These are phyloP conservation scores for Netelia fuscicornis DNA, from an alignment of 2,888 invertebrate species.

Conservation along the genomic window DNA sequence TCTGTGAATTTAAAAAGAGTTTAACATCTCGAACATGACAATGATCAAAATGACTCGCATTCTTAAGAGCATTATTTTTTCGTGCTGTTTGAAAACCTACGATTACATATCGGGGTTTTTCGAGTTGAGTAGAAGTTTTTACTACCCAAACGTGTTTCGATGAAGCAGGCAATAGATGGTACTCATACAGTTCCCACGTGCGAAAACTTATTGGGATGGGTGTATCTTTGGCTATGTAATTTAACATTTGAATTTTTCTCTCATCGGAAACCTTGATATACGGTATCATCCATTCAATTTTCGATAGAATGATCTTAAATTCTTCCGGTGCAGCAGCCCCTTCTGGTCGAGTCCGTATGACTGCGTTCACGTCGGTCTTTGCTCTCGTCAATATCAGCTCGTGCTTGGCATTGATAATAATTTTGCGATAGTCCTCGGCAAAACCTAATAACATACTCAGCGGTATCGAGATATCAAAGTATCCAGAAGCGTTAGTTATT, in stretches of 20 bases:
- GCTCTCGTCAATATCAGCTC: conserved; percentile 54
- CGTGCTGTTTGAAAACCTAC: not conserved
- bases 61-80: not conserved
- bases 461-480: conserved; percentile 71
- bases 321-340: conserved; percentile 69
- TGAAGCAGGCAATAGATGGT: conserved; percentile 70
- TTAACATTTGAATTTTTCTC: no score
- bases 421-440: conserved; percentile 7
- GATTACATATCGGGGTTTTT: not conserved
- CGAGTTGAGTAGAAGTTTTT: not conserved
- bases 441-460: conserved; percentile 78
- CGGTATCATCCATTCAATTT: conserved; percentile 66
- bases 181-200: no score
- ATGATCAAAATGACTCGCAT: conserved; percentile 5
- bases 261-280: no score
- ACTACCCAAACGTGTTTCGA: conserved; percentile 30
- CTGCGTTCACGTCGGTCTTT: no score
- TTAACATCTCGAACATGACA: conserved; percentile 10
- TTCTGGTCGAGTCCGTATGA: conserved; percentile 29
- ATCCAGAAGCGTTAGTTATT: no score
- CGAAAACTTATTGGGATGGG: no score
- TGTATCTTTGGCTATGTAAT: no score
- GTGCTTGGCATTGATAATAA: conserved; percentile 67
- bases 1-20: not conserved
- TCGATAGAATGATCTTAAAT: conserved; percentile 71